phyloP scores from a whole-genome alignment of 2,888 invertebrate species.

The Pammene aurita region DNA sequence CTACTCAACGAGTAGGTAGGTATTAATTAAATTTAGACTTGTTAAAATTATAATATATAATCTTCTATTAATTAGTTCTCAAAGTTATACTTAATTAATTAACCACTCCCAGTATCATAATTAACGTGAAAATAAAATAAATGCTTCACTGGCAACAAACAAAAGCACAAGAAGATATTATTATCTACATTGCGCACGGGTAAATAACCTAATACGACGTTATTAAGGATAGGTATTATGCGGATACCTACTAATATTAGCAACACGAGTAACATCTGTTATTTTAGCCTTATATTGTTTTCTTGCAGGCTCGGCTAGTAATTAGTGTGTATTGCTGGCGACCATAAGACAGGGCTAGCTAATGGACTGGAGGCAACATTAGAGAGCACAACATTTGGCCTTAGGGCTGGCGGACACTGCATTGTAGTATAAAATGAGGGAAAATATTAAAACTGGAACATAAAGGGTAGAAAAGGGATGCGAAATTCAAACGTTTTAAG shows the following conservation, averaged over 20 bases:
- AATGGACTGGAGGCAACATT: slow-evolving; percentile 36
- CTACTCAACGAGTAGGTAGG: too few species aligned
- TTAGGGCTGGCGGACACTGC: slow-evolving; percentile 24
- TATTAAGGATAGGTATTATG: slow-evolving; percentile 2
- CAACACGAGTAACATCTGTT: background rate
- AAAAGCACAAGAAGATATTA: background rate
- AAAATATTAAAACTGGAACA: background rate
- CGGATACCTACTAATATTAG: slow-evolving; percentile 4
- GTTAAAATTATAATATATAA: too few species aligned
- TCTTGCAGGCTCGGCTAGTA: slow-evolving; percentile 16
- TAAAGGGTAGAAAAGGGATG: background rate
- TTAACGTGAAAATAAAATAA: background rate
- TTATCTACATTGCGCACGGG: background rate
- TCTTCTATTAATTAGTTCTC: too few species aligned
- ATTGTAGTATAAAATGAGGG: background rate
- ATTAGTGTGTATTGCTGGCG: slow-evolving; percentile 32
- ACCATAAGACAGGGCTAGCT: slow-evolving; percentile 37
- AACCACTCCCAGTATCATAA: too few species aligned
- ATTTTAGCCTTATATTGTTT: slow-evolving; percentile 16
- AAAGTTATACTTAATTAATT: too few species aligned
- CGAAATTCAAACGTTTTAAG: background rate
- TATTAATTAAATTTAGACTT: too few species aligned
- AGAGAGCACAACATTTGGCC: slow-evolving; percentile 36
- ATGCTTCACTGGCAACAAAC: background rate
- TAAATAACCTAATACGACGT: background rate